These are phyloP conservation scores for Anhinga anhinga DNA, from an alignment of 2,113 vertebrate genomes.

Conservation along the genomic window DNA sequence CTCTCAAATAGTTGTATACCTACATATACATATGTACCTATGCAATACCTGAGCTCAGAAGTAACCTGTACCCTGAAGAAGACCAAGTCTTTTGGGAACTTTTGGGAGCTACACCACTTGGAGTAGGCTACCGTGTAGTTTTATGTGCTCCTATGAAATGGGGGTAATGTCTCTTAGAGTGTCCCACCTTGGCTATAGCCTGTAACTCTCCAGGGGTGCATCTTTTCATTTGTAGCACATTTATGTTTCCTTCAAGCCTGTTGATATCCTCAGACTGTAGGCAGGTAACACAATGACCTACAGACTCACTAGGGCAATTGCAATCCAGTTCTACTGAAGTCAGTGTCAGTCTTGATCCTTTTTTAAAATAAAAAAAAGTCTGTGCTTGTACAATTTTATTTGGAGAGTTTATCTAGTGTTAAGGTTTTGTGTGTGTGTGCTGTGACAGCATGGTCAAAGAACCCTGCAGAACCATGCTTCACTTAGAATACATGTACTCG, in stretches of 20 bases:
- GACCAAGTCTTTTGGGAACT: background rate
- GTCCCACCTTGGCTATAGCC: background rate
- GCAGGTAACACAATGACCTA: background rate
- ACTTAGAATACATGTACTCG: background rate
- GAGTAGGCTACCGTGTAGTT: fast-evolving
- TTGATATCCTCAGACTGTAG: background rate
- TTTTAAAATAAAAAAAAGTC: background rate
- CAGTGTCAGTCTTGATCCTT: background rate
- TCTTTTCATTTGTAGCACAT: background rate
- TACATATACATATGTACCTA: background rate
- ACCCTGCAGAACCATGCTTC: background rate
- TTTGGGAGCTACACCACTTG: background rate
- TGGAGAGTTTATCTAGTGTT: background rate
- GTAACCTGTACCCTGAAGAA: background rate
- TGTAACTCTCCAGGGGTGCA: background rate
- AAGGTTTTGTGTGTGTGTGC: background rate
- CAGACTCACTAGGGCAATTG: background rate
- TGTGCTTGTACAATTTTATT: background rate
- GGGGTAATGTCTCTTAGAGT: background rate
- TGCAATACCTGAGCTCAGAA: background rate
- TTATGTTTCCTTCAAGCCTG: background rate
- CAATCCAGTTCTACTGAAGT: background rate
- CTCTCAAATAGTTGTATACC: background rate
- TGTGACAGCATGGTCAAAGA: background rate
- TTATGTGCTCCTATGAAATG: background rate